These are phyloP conservation scores for Ctenomys sociabilis DNA, from an alignment of 2,113 vertebrate genomes.

Conservation along the genomic window DNA sequence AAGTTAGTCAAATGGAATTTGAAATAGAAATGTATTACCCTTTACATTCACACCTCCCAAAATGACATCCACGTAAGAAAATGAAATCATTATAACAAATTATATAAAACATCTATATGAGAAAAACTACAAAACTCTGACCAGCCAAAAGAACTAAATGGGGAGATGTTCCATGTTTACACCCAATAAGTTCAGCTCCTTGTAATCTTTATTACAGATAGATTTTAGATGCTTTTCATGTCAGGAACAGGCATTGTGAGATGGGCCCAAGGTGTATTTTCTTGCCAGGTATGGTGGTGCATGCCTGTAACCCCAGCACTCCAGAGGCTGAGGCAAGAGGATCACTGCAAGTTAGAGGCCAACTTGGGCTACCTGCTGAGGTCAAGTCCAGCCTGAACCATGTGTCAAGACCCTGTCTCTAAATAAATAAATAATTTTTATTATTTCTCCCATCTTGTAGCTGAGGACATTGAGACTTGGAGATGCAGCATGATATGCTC, in stretches of 20 bases:
- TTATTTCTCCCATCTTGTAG: not conserved
- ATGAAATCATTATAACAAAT: not conserved
- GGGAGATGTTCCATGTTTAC: not conserved
- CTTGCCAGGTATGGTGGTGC: not conserved
- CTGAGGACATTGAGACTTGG: not conserved
- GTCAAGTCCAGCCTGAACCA: not conserved
- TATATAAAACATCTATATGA: not conserved
- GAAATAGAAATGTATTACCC: not conserved
- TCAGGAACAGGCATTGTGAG: not conserved
- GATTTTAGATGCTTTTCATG: not conserved
- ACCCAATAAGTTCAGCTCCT: not conserved
- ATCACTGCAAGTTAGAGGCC: not conserved
- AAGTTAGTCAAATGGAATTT: conserved; percentile 8
- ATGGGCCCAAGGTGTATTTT: not conserved
- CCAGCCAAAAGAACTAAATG: not conserved
- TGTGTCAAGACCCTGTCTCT: not conserved
- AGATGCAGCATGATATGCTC: not conserved
- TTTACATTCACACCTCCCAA: not conserved
- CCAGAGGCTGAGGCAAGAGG: not conserved
- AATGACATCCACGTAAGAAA: not conserved
- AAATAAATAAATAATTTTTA: not conserved
- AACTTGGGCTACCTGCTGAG: not conserved
- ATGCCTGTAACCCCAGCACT: not conserved
- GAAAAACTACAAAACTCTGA: not conserved
- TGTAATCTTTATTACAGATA: not conserved